These are phyloP conservation scores for Zelostemma sp. DNA, from an alignment of 1,140 invertebrate genomes.

Conservation along the genomic window DNA sequence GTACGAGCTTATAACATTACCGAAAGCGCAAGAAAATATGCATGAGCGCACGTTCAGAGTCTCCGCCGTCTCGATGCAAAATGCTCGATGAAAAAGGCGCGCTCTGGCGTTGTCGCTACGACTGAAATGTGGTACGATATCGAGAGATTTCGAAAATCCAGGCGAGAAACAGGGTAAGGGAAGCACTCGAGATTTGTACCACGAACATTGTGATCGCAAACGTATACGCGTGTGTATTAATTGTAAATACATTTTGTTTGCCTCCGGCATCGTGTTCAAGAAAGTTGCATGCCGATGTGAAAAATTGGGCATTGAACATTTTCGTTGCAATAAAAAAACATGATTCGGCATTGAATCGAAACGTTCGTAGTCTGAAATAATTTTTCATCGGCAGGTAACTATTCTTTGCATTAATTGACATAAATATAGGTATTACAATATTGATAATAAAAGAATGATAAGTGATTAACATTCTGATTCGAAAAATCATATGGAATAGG, in stretches of 20 bases:
- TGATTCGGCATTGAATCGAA: background rate
- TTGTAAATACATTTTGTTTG: slow-evolving; percentile 61
- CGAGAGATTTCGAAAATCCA: slow-evolving; percentile 58
- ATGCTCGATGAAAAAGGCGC: slow-evolving; percentile 30
- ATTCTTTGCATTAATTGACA: slow-evolving; percentile 12
- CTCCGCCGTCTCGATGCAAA: slow-evolving; percentile 11
- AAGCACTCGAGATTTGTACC: slow-evolving; percentile 56
- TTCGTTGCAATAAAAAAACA: too few relatives aligned
- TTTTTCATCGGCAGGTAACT: slow-evolving; percentile 17
- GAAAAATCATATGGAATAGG: slow-evolving; percentile 15
- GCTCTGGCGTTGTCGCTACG: slow-evolving; percentile 51
- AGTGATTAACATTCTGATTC: slow-evolving; percentile 16
- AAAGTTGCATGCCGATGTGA: slow-evolving; percentile 29
- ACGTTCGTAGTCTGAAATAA: background rate
- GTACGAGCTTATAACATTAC: slow-evolving; percentile 45
- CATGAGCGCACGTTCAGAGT: slow-evolving; percentile 46
- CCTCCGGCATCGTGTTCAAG: slow-evolving; percentile 34
- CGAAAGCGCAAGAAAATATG: slow-evolving; percentile 25
- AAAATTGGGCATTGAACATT: background rate
- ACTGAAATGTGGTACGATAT: slow-evolving; percentile 56
- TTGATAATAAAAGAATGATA: slow-evolving; percentile 20
- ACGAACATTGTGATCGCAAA: slow-evolving; percentile 66
- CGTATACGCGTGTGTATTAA: slow-evolving; percentile 67
- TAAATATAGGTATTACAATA: slow-evolving; percentile 30
- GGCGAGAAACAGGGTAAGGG: slow-evolving; percentile 55